These are phyloP conservation scores for Microcebus lehilahytsara DNA, from an alignment of 2,113 vertebrate genomes.

Conservation along the genomic window DNA sequence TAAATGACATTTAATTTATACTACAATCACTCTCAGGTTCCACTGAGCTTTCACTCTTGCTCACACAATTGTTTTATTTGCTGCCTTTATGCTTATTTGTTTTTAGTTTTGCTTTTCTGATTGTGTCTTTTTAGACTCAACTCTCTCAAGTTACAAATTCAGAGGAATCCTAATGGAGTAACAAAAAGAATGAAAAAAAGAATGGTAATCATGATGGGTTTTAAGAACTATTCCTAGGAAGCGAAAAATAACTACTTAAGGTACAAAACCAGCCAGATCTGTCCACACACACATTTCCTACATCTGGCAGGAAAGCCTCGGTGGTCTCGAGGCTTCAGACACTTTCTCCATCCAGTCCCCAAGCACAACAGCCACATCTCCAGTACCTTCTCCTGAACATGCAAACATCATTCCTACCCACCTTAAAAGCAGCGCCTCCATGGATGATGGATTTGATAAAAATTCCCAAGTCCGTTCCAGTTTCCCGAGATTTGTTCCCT, in stretches of 20 bases:
- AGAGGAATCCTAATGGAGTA: neutral
- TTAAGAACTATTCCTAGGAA: neutral
- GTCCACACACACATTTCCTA: neutral
- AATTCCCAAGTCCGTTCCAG: slow-evolving; percentile 95
- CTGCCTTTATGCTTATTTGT: slow-evolving; percentile 18
- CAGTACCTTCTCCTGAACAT: fast-evolving
- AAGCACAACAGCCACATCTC: fast-evolving
- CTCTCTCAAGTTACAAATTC: neutral
- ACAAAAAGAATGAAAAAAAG: neutral
- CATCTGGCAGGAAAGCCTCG: neutral
- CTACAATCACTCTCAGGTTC: neutral
- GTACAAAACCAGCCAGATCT: neutral
- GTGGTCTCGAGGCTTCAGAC: neutral
- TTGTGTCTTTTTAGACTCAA: slow-evolving; percentile 13
- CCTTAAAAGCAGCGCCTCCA: slow-evolving; percentile 97
- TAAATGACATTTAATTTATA: slow-evolving; percentile 21
- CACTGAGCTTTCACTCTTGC: neutral
- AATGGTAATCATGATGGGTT: neutral
- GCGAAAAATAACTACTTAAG: neutral
- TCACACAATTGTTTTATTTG: slow-evolving; percentile 22
- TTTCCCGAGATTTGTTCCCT: slow-evolving; percentile 97
- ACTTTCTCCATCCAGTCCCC: neutral
- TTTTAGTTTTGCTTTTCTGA: slow-evolving; percentile 53
- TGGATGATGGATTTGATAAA: slow-evolving; percentile 98
- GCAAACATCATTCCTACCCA: slow-evolving; percentile 66